A percentile compares a stretch with the other conserved stretches of the same genome.
Conservation (phyloP, 2,888 invertebrate genomes). For the Euphydryas editha region DNA sequence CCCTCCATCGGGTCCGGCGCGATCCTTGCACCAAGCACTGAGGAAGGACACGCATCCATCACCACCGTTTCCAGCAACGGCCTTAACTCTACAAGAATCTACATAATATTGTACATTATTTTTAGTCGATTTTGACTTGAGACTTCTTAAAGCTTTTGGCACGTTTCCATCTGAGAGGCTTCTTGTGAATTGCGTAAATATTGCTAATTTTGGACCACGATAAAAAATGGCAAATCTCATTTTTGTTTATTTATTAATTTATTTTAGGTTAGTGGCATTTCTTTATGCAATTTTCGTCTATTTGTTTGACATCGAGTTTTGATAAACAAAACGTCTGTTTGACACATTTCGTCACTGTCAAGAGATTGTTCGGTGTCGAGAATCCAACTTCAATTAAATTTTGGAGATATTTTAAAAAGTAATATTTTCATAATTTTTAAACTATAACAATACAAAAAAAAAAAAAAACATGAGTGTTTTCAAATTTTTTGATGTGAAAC, state of each 20-base stretch:
- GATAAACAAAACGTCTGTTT: background rate
- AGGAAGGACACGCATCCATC: slow-evolving; percentile 96
- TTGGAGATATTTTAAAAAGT: too few species aligned
- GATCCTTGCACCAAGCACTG: slow-evolving; percentile 91
- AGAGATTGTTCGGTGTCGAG: too few species aligned
- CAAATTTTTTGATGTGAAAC: too few species aligned
- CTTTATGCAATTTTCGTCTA: slow-evolving; percentile 3
- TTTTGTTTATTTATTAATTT: slow-evolving; percentile 13
- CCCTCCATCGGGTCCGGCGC: slow-evolving; percentile 97
- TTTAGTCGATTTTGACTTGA: slow-evolving; percentile 70
- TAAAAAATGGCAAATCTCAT: slow-evolving; percentile 42
- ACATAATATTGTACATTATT: slow-evolving; percentile 85
- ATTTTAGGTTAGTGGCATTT: slow-evolving; percentile 25
- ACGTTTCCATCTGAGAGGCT: slow-evolving; percentile 55
- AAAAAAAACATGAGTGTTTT: too few species aligned
- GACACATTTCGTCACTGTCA: too few species aligned
- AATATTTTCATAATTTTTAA: too few species aligned
- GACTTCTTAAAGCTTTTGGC: slow-evolving; percentile 69
- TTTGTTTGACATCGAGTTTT: background rate
- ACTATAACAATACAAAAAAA: too few species aligned
- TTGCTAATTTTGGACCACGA: slow-evolving; percentile 32
- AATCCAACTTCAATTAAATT: too few species aligned
- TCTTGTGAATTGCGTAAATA: slow-evolving; percentile 42
- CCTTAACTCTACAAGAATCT: slow-evolving; percentile 87
- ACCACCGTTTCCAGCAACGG: slow-evolving; percentile 95